Base-by-base conservation (phyloP, 2,888 invertebrate genomes). In the Pollenia griseotomentosa region DNA sequence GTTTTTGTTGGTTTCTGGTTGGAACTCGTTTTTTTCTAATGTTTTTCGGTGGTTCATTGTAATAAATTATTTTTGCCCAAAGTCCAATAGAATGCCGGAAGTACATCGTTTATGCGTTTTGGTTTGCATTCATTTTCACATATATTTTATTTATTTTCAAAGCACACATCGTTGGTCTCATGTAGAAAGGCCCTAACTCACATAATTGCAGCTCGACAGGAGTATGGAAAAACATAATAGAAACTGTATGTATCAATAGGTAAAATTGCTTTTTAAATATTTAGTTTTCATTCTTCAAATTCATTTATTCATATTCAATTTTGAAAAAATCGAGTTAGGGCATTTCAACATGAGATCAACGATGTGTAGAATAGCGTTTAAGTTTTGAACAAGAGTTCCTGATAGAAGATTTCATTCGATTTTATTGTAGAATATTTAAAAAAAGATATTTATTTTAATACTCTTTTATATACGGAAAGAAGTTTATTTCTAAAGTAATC, bases 81-180 rank as follows among this genome's bases (percentile, higher is more conserved):
- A 87, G 80, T 78, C 81, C 68, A 84, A 84, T 81, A 84, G 77
- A 87, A 87, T 88, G 83, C 83, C 85, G 88, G 88, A 88, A 88
- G 85, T 85, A 77, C 55, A 77, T 68, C 65, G 73, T 65, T 87
- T 82, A 75, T 87, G 87, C 85, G 79, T 87, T 87, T 75, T 66
- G 61, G 74, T 66, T 84, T 81, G 83, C 85, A 88, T 85, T 85
- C 59, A 80, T 75, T 85, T 53, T 71, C 51, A n/a, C 70, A 65
- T 53, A 68, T 78, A 73, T 83, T 85, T 68, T 83, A 70, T 74
- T 70, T 33, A 33, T 23, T 53, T 42, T 33, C 6, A 33, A 33
- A 1, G 33, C 6, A 33, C 33, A 6, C 6, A 6, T 33, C 33
- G 33, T 33, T 33, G 33, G 33, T 33, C 33, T 33, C 6, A 33